phyloP scores from a whole-genome alignment of 1,140 invertebrate genomes.

The Philotrypesis tridentata region DNA sequence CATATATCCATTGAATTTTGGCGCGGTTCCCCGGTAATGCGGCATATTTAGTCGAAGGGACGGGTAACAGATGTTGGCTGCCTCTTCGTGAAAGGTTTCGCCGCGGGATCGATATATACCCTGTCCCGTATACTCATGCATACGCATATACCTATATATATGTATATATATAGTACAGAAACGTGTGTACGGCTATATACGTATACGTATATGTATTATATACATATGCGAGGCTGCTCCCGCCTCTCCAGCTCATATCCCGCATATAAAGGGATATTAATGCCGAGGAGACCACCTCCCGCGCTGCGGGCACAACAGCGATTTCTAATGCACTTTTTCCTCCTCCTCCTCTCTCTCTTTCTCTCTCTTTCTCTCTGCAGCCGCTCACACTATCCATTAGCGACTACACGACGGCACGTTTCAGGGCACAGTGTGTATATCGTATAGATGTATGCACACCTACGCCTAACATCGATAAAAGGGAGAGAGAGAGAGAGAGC shows the following conservation, averaged over 20 bases:
- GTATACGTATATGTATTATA: too few relatives aligned
- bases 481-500: background rate
- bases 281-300: constrained; percentile 44
- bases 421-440: too few relatives aligned
- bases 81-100: constrained; percentile 51
- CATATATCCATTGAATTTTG: constrained; percentile 17
- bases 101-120: constrained; percentile 56
- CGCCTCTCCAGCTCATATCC: constrained; percentile 43
- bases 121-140: background rate
- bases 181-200: too few relatives aligned
- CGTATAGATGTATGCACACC: too few relatives aligned
- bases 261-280: constrained; percentile 59
- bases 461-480: too few relatives aligned
- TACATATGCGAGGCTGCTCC: too few relatives aligned
- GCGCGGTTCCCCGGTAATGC: background rate
- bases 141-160: background rate
- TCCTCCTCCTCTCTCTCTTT: too few relatives aligned
- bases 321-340: constrained; percentile 25
- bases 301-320: constrained; percentile 35
- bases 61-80: constrained; percentile 57
- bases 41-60: constrained; percentile 34
- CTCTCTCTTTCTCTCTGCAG: too few relatives aligned
- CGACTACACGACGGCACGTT: background rate
- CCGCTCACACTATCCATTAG: constrained; percentile 22
- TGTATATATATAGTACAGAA: background rate